Conservation (phyloP, 2,113 vertebrate genomes). For the Vicugna pacos region DNA sequence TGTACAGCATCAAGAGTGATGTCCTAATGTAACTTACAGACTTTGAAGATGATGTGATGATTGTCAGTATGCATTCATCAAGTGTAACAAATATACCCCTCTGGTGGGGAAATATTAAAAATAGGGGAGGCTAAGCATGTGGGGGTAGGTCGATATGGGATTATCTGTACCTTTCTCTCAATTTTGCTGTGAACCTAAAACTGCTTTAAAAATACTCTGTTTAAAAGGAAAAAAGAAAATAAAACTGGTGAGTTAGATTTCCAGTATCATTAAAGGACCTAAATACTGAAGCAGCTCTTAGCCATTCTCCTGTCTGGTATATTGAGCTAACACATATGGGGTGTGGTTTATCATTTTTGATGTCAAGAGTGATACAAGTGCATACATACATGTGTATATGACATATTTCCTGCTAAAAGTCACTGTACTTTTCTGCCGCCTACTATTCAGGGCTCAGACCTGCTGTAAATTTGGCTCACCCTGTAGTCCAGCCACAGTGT, state of each 20-base stretch:
- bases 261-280: not conserved
- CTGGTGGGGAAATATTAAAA: not conserved
- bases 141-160: not conserved
- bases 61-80: not conserved
- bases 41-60: not conserved
- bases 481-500: not conserved
- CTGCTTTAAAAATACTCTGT: not conserved
- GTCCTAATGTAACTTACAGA: not conserved
- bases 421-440: not conserved
- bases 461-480: not conserved
- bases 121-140: not conserved
- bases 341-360: not conserved
- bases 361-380: not conserved
- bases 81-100: not conserved
- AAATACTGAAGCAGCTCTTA: not conserved
- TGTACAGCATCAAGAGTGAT: not conserved
- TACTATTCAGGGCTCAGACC: not conserved
- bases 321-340: not conserved
- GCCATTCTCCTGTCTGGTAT: not conserved
- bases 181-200: not conserved
- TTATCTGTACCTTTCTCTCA: not conserved
- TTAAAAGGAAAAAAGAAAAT: not conserved
- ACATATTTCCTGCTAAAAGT: not conserved
- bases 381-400: not conserved
- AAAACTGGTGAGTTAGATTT: not conserved